Evolutionary conservation across 1,140 invertebrate species (phyloP).

Genomic region (Eurosta solidaginis): DNA sequence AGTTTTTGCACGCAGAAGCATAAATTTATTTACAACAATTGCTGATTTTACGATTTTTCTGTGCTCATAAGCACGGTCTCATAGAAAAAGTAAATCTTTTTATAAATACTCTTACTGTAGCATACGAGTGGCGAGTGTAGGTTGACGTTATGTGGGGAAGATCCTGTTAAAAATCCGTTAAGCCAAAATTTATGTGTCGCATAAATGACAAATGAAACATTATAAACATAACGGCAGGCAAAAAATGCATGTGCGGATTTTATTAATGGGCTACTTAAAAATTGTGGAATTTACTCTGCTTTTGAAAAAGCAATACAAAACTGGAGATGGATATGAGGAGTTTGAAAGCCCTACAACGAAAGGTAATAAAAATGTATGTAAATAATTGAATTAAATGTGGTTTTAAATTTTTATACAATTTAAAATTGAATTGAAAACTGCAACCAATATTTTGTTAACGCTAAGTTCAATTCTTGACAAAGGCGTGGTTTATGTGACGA

Average conservation of each 20-base stretch:
- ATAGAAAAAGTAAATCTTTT: not conserved
- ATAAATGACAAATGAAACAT: conserved; percentile 28
- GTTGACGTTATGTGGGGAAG: not conserved
- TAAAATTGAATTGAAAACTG: not conserved
- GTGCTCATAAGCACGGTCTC: not conserved
- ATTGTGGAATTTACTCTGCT: not conserved
- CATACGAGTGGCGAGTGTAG: not conserved
- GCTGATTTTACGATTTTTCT: not conserved
- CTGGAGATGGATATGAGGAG: not conserved
- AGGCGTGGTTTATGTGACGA: no score
- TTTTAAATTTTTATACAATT: not conserved
- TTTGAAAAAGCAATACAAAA: not conserved
- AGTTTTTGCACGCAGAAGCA: conserved; percentile 15
- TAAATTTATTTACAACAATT: conserved; percentile 27
- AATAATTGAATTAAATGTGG: not conserved
- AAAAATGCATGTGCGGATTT: conserved; percentile 11
- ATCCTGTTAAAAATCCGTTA: conserved; percentile 16
- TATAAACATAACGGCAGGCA: not conserved
- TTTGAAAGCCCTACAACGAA: not conserved
- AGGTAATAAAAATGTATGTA: not conserved
- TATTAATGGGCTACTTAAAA: conserved; percentile 27
- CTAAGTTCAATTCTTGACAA: not conserved
- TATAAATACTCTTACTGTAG: not conserved
- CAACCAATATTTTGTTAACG: no score
- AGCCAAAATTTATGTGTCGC: conserved; percentile 18